phyloP scores from a whole-genome alignment of 2,888 invertebrate species.

The Drosophila kambysellisi region DNA sequence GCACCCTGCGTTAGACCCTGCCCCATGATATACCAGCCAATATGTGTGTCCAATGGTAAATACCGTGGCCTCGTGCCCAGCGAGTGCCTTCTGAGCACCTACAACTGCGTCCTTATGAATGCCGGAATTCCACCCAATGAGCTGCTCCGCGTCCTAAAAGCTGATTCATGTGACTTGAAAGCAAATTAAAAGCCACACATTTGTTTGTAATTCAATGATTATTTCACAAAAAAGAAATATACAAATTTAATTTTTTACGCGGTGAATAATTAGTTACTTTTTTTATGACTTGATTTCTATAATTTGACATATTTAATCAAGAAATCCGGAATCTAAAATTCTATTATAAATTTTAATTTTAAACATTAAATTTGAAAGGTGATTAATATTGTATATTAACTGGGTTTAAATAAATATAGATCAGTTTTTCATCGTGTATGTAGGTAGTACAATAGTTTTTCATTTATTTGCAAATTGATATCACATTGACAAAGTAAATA shows the following conservation, averaged over 20 bases:
- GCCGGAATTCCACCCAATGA: conserved; percentile 40
- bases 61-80: conserved; percentile 76
- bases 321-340: not conserved
- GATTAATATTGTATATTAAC: not conserved
- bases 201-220: conserved; percentile 8
- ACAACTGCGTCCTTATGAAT: conserved; percentile 73
- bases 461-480: conserved; percentile 78
- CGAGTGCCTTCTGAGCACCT: conserved; percentile 67
- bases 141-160: conserved; percentile 60
- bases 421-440: not conserved
- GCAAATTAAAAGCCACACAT: not conserved
- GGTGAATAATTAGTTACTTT: no score
- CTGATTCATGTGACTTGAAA: conserved; percentile 46
- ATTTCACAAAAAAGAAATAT: conserved; percentile 11
- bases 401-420: not conserved
- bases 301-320: not conserved
- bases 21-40: conserved; percentile 77
- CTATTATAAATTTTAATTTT: no score
- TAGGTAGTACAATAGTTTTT: conserved; percentile 54
- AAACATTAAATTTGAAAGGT: not conserved
- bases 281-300: no score
- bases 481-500: conserved; percentile 73
- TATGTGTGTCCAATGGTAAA: conserved; percentile 81
- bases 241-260: no score
- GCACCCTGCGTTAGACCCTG: conserved; percentile 73